These are phyloP conservation scores for Anorthoa munda DNA, from an alignment of 2,888 invertebrate genomes.

Conservation along the genomic window DNA sequence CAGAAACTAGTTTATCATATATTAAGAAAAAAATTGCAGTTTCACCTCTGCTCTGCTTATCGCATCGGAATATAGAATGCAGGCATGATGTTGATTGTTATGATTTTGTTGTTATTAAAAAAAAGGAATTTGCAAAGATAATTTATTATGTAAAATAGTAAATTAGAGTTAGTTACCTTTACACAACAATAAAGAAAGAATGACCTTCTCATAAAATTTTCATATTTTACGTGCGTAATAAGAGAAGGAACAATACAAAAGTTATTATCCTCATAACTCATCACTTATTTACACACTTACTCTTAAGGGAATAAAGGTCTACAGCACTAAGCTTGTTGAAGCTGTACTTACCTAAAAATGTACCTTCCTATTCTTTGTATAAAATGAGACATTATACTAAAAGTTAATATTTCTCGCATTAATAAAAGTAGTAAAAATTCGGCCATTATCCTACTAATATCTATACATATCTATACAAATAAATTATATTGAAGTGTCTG, in stretches of 20 bases:
- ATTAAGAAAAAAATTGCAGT: no score
- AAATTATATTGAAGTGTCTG: no score
- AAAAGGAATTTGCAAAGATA: neutral
- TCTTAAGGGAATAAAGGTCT: neutral
- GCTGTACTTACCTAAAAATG: neutral
- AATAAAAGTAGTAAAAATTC: neutral
- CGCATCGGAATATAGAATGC: no score
- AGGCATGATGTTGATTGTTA: no score
- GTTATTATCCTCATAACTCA: conserved; percentile 16
- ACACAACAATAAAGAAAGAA: conserved; percentile 26
- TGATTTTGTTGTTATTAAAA: no score
- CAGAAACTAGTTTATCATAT: no score
- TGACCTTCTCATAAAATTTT: conserved; percentile 17
- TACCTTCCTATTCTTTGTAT: neutral
- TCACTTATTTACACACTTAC: conserved; percentile 32
- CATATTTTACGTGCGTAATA: conserved; percentile 26
- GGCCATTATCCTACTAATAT: no score
- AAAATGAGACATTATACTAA: neutral
- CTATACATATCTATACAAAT: no score
- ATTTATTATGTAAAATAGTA: neutral
- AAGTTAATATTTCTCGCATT: neutral
- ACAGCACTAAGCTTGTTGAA: conserved; percentile 4
- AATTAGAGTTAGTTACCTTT: neutral
- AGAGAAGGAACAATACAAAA: conserved; percentile 12
- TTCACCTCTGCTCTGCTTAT: no score